Evolutionary conservation across 2,113 vertebrate species (phyloP).

Genomic region (Aphyosemion australe): DNA sequence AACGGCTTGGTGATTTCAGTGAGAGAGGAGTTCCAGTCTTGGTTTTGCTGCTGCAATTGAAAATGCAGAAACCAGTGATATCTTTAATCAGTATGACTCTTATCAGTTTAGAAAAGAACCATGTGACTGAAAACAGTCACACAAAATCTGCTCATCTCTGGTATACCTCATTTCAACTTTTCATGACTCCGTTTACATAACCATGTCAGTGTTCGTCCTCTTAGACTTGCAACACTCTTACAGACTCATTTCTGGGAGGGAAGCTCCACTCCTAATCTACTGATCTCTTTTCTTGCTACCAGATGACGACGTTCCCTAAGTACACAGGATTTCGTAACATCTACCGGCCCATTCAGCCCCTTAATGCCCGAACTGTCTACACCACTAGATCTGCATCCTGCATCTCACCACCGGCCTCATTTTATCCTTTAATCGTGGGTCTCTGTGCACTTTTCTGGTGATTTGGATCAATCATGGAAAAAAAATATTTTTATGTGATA

Average conservation of each 20-base stretch:
- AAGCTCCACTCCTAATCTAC: too few relatives aligned
- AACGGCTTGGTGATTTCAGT: too few relatives aligned
- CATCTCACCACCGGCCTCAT: background rate
- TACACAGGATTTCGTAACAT: constrained; percentile 18
- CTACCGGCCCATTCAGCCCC: constrained; percentile 37
- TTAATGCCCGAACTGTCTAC: constrained; percentile 38
- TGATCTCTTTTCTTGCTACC: background rate
- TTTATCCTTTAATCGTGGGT: constrained; percentile 26
- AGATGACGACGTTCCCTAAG: constrained; percentile 53
- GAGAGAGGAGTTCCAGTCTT: too few relatives aligned
- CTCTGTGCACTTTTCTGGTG: background rate
- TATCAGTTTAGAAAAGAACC: background rate
- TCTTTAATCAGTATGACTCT: background rate
- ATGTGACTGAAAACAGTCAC: too few relatives aligned
- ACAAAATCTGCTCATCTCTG: background rate
- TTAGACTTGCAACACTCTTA: background rate
- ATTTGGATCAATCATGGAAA: background rate
- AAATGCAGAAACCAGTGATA: background rate
- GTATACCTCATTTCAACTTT: background rate
- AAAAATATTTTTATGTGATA: background rate
- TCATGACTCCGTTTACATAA: background rate
- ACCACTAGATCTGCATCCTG: constrained; percentile 11
- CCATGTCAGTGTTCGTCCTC: background rate
- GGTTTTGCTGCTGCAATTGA: background rate
- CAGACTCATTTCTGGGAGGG: too few relatives aligned